Base-by-base conservation (phyloP, 2,888 invertebrate species). In the Conus canariensis region DNA sequence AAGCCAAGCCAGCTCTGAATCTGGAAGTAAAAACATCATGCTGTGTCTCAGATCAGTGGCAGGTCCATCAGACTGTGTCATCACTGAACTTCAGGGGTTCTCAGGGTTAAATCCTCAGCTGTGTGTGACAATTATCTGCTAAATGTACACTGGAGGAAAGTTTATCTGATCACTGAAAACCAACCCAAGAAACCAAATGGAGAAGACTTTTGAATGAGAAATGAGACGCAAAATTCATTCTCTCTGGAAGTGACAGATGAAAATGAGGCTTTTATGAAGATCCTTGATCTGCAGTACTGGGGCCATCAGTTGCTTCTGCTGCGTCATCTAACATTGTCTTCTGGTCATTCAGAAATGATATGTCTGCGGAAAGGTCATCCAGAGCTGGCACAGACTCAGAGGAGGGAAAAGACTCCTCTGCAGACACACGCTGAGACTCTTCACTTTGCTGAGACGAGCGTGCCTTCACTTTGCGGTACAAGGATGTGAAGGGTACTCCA, bases 21-120 rank as follows among this genome's bases (percentile, higher is more conserved):
- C 89, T 89, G 89, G 67, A 89, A 89, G 82, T 25, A 83, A 67
- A 85, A 89, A 89, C 89, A 89, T 82, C 67, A 89, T 45, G 82
- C 82, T 86, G 60, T 64, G 86, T 64, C 67, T 86, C 86, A 86
- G 25, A 30, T 80, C 77, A 80, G 30, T 80, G 77, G 77, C 77
- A 30, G 30, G 14, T 10, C 12, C 30, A 30, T 80, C 10, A 30
- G 25, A 56, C 77, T 10, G 14, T 56, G 56, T 14, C 56, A 16
- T 30, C 9, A 30, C 80, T 30, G 80, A 7, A 10, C 14, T 0
- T 80, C 82, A 16, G 56, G 19, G 58, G 7, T 58, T 16, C 4
- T 80, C 82, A 16, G 56, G 19, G 58, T 19, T 58, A 22, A 56
- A 19, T 10, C 77, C 77, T 80, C 77, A 25, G 30, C 30, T 74